Conservation (phyloP, 1,140 invertebrate genomes). For the Calliphora vicina region DNA sequence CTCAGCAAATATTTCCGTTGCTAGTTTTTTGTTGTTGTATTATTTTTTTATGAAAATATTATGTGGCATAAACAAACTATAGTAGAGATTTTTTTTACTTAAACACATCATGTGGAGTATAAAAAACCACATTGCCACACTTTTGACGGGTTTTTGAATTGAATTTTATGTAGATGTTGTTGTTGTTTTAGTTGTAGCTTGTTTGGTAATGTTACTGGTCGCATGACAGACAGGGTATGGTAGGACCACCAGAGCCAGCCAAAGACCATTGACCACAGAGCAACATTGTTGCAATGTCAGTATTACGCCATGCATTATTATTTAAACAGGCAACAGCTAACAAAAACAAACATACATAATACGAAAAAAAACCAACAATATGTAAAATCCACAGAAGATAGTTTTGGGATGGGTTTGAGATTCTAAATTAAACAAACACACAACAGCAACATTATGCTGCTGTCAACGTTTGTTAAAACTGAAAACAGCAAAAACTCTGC, state of each 20-base stretch:
- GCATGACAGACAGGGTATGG: neutral
- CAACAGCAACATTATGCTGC: neutral
- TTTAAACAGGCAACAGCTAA: neutral
- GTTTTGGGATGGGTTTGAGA: neutral
- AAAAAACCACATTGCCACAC: neutral
- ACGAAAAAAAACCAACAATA: too few species aligned
- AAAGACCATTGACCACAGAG: neutral
- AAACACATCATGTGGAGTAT: neutral
- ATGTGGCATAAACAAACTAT: conserved; percentile 1
- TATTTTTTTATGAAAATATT: too few species aligned
- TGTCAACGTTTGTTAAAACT: neutral
- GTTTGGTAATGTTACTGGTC: neutral
- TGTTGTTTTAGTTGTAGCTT: neutral
- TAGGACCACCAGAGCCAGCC: neutral
- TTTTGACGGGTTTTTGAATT: neutral
- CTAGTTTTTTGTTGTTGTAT: too few species aligned
- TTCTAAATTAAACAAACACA: neutral
- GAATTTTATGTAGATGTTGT: neutral
- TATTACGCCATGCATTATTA: neutral
- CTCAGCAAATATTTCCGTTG: neutral
- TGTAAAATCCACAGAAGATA: neutral
- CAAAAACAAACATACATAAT: neutral
- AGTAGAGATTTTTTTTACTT: neutral
- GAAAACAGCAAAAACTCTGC: neutral
- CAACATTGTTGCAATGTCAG: neutral